Evolutionary conservation across 2,113 vertebrate genomes (phyloP).

Genomic region (Crotophaga sulcirostris): DNA sequence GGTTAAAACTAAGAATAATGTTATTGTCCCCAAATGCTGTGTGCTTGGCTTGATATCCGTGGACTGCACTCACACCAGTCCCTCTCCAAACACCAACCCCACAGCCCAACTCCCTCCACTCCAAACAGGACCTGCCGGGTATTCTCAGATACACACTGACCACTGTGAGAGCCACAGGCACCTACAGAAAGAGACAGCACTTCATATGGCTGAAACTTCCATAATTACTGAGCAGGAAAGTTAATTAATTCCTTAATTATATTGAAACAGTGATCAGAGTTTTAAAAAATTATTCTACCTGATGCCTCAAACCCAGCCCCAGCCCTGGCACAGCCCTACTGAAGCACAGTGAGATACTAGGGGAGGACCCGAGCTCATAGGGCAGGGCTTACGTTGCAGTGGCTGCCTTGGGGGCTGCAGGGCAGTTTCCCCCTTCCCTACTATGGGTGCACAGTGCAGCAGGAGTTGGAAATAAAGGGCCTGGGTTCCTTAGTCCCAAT

Average conservation of each 20-base stretch:
- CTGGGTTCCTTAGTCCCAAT: neutral
- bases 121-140: neutral
- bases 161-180: neutral
- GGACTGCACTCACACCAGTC: neutral
- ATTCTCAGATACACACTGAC: neutral
- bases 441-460: neutral
- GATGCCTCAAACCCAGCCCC: neutral
- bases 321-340: neutral
- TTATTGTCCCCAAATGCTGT: neutral
- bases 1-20: neutral
- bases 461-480: neutral
- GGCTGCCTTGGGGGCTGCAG: neutral
- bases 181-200: neutral
- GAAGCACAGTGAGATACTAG: neutral
- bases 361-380: neutral
- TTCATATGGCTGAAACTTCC: neutral
- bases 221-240: neutral
- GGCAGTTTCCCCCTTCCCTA: neutral
- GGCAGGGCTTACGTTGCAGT: rapidly evolving
- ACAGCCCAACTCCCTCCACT: neutral
- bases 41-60: neutral
- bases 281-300: neutral
- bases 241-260: conserved; percentile 26
- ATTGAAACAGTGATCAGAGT: neutral
- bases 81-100: rapidly evolving